Evolutionary conservation across 92 coral and sea anemone species (phyloP).

Genomic region (Porites lobata): DNA sequence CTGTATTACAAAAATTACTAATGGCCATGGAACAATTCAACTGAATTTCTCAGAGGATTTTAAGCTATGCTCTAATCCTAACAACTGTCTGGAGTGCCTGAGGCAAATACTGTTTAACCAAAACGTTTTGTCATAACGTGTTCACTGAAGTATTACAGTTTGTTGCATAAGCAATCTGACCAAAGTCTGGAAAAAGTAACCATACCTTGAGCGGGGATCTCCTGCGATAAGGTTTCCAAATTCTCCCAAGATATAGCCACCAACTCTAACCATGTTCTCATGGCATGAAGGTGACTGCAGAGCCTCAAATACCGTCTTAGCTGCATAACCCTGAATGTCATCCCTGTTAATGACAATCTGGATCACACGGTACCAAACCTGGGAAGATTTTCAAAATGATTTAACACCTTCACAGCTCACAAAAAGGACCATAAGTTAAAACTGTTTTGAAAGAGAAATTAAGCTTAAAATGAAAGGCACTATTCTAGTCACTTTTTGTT

Average conservation of each 20-base stretch:
- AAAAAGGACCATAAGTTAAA: not conserved
- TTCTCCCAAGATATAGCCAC: constrained; percentile 99
- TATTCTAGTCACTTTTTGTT: too few relatives aligned
- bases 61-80: too few relatives aligned
- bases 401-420: not conserved
- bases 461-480: not conserved
- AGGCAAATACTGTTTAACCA: too few relatives aligned
- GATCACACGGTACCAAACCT: constrained; percentile 99
- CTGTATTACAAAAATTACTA: too few relatives aligned
- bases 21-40: too few relatives aligned
- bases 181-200: not conserved
- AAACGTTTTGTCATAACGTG: not conserved
- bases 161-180: not conserved
- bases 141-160: not conserved
- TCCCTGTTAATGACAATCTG: constrained; percentile 99
- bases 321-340: constrained; percentile 99
- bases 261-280: constrained; percentile 98
- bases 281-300: constrained; percentile 97
- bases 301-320: constrained; percentile 99
- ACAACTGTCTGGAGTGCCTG: too few relatives aligned
- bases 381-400: not conserved
- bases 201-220: constrained; percentile 96
- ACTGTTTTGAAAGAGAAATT: not conserved
- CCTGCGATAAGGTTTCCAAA: constrained; percentile 99
- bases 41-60: too few relatives aligned